Percentiles rank a stretch among this genome's conserved stretches.
phyloP scores from a whole-genome alignment of 2,888 invertebrate genomes.

The Oligia fasciuncula region DNA sequence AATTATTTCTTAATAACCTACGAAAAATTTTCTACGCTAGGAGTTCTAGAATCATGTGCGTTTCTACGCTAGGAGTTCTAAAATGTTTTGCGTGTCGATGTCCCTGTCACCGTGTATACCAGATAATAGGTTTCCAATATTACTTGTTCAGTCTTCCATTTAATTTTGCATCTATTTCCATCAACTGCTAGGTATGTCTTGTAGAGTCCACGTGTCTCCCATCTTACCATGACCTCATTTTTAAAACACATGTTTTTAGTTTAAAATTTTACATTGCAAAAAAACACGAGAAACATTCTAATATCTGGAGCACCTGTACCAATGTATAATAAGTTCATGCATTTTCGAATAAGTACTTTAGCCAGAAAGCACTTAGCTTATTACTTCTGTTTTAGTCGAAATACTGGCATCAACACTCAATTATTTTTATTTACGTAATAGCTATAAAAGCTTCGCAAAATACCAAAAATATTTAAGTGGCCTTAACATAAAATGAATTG shows the following conservation, averaged over 20 bases:
- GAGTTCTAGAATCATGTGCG: no score
- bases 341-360: conserved; percentile 34
- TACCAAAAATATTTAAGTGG: not conserved
- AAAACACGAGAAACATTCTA: conserved; percentile 21
- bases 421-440: conserved; percentile 29
- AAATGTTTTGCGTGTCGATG: not conserved
- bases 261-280: not conserved
- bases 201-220: not conserved
- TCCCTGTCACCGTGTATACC: not conserved
- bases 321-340: conserved; percentile 23
- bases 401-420: conserved; percentile 22
- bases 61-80: not conserved
- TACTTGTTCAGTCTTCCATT: not conserved
- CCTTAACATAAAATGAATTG: not conserved
- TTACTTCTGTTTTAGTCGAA: conserved; percentile 32
- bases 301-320: conserved; percentile 34
- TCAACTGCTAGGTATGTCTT: not conserved
- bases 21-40: not conserved
- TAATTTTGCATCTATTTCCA: not conserved
- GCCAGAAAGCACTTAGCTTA: conserved; percentile 42
- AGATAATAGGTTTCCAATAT: not conserved
- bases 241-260: not conserved
- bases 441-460: not conserved
- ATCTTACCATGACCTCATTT: not conserved
- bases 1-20: not conserved